A percentile compares a stretch with the other conserved stretches of the same genome.
These are phyloP conservation scores for Catocala nupta DNA, from an alignment of 2,888 invertebrate species.

Conservation along the genomic window DNA sequence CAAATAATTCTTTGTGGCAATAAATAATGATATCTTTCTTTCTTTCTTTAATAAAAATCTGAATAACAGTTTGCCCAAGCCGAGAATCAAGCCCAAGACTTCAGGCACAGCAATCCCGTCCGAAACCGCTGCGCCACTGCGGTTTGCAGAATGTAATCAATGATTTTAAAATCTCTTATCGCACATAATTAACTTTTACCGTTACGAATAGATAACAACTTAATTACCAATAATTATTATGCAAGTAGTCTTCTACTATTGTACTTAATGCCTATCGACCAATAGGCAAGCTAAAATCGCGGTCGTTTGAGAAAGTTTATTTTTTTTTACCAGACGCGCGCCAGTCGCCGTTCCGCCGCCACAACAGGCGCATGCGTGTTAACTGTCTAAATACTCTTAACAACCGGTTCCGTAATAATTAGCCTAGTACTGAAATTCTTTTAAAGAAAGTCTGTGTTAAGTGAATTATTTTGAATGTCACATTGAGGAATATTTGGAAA, in stretches of 20 bases:
- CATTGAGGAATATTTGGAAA: constrained; percentile 45
- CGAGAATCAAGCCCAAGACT: too few species aligned
- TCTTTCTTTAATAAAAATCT: too few species aligned
- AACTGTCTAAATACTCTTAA: constrained; percentile 15
- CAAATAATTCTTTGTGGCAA: too few species aligned
- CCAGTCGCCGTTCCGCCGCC: constrained; percentile 58
- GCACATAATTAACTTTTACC: not conserved
- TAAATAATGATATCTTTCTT: too few species aligned
- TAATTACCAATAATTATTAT: constrained; percentile 29
- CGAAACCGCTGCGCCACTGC: too few species aligned
- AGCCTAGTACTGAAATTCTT: constrained; percentile 44
- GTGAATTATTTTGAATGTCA: constrained; percentile 47
- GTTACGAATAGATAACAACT: constrained; percentile 5
- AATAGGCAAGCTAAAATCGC: constrained; percentile 53
- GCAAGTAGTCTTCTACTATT: constrained; percentile 19
- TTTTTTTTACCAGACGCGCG: constrained; percentile 49
- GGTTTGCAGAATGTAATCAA: too few species aligned
- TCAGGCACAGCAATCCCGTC: too few species aligned
- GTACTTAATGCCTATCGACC: constrained; percentile 30
- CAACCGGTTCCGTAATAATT: constrained; percentile 48
- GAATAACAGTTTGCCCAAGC: too few species aligned
- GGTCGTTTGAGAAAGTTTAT: constrained; percentile 67
- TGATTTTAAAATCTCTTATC: too few species aligned
- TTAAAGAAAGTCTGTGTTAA: constrained; percentile 50
- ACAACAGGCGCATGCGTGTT: constrained; percentile 37